Conservation (phyloP, 2,888 invertebrate genomes). For the Andrena marginata region DNA sequence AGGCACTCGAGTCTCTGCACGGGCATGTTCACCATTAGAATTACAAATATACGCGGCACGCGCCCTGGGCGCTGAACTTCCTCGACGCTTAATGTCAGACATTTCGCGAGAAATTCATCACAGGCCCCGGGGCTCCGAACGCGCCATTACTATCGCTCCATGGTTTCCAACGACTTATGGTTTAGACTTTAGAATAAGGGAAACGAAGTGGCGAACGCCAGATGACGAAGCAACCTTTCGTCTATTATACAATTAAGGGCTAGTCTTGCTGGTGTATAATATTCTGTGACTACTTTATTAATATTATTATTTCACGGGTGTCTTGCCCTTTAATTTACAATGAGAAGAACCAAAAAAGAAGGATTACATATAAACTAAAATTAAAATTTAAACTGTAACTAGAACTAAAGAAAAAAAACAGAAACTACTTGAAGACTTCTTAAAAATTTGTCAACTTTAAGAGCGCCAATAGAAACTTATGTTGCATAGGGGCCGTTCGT, state of each 20-base stretch:
- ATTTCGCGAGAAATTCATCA: constrained; percentile 78
- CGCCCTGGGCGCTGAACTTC: constrained; percentile 79
- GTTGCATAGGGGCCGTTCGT: too few species aligned
- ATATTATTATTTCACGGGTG: too few species aligned
- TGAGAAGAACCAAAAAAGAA: too few species aligned
- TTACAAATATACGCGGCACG: constrained; percentile 82
- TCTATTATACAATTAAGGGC: constrained; percentile 11
- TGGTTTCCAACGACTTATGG: constrained; percentile 7
- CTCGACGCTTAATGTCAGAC: constrained; percentile 78
- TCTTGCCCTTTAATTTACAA: too few species aligned
- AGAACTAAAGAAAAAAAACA: too few species aligned
- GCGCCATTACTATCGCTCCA: constrained; percentile 32
- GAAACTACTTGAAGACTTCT: too few species aligned
- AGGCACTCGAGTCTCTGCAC: constrained; percentile 38
- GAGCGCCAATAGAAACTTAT: too few species aligned
- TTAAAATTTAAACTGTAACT: too few species aligned
- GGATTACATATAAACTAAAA: too few species aligned
- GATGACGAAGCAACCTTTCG: constrained; percentile 50
- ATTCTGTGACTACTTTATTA: not conserved
- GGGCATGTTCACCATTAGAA: constrained; percentile 77
- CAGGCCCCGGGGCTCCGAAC: constrained; percentile 57
- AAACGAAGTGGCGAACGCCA: constrained; percentile 57
- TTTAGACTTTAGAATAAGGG: constrained; percentile 10
- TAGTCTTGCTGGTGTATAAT: constrained; percentile 1
- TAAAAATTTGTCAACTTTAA: too few species aligned